phyloP scores from a whole-genome alignment of 2,113 vertebrate species.

The Vidua macroura region DNA sequence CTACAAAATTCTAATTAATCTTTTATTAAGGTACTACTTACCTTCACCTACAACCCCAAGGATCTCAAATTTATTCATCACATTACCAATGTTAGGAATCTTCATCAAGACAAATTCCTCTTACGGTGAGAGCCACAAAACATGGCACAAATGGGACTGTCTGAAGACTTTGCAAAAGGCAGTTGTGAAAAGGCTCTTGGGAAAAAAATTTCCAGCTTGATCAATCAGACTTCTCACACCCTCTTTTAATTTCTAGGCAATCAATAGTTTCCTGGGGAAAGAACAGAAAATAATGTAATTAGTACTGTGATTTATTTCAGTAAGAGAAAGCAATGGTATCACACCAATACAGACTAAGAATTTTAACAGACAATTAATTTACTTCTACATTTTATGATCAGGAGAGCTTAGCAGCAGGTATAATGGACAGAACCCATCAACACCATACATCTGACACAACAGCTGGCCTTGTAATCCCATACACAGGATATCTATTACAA shows the following conservation, averaged over 20 bases:
- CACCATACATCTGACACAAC: background rate
- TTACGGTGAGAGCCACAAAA: conserved; percentile 76
- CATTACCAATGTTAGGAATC: conserved; percentile 97
- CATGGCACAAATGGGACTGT: conserved; percentile 65
- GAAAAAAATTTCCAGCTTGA: background rate
- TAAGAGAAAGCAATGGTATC: background rate
- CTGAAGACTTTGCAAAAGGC: conserved; percentile 12
- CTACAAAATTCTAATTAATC: background rate
- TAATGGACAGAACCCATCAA: background rate
- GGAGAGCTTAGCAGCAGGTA: background rate
- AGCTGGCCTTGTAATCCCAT: background rate
- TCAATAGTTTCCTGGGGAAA: conserved; percentile 45
- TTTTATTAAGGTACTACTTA: conserved; percentile 70
- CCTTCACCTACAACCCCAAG: conserved; percentile 99
- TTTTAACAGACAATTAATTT: background rate
- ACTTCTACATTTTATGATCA: background rate
- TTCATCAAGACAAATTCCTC: conserved; percentile 95
- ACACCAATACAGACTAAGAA: background rate
- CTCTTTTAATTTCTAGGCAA: conserved; percentile 27
- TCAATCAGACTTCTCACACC: conserved; percentile 18
- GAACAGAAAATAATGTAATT: conserved; percentile 36
- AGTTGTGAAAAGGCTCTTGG: background rate
- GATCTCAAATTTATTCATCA: conserved; percentile 99
- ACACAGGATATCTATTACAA: background rate
- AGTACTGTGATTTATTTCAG: background rate